phyloP scores from a whole-genome alignment of 1,140 invertebrate species.

The Drosophila arizonae region DNA sequence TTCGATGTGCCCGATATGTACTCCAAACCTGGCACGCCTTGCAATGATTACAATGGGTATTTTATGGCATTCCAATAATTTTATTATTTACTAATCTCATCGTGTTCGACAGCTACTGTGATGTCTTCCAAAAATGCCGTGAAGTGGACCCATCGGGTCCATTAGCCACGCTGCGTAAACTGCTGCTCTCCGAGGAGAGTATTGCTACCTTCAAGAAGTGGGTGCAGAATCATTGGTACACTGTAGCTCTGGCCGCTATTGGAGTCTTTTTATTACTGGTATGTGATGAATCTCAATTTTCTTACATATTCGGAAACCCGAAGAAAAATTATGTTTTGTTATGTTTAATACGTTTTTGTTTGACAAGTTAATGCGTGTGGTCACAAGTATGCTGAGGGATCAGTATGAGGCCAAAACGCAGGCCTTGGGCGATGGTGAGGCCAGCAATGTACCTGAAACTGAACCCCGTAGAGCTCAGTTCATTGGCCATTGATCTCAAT shows the following conservation, averaged over 20 bases:
- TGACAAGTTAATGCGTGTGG: constrained; percentile 68
- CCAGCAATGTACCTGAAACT: constrained; percentile 31
- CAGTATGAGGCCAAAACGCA: constrained; percentile 67
- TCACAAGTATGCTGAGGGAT: constrained; percentile 77
- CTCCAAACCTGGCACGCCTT: constrained; percentile 97
- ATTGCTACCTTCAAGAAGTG: constrained; percentile 93
- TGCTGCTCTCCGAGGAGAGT: constrained; percentile 94
- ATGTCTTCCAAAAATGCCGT: constrained; percentile 98
- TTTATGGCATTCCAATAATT: not conserved
- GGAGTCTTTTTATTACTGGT: constrained; percentile 90
- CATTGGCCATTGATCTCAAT: constrained; percentile 28
- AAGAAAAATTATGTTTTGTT: not conserved
- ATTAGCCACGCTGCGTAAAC: constrained; percentile 93
- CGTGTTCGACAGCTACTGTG: constrained; percentile 90
- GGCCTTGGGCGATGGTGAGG: constrained; percentile 55
- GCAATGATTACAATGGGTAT: constrained; percentile 97
- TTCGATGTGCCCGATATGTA: constrained; percentile 96
- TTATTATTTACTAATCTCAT: not conserved
- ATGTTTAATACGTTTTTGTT: constrained; percentile 26
- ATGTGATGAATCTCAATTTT: constrained; percentile 76
- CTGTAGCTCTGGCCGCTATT: constrained; percentile 89
- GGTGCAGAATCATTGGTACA: constrained; percentile 93
- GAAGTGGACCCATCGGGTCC: constrained; percentile 97
- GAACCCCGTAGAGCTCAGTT: constrained; percentile 35
- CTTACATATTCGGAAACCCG: not conserved